Conservation (phyloP, 2,888 invertebrate genomes). For the Celastrina argiolus region DNA sequence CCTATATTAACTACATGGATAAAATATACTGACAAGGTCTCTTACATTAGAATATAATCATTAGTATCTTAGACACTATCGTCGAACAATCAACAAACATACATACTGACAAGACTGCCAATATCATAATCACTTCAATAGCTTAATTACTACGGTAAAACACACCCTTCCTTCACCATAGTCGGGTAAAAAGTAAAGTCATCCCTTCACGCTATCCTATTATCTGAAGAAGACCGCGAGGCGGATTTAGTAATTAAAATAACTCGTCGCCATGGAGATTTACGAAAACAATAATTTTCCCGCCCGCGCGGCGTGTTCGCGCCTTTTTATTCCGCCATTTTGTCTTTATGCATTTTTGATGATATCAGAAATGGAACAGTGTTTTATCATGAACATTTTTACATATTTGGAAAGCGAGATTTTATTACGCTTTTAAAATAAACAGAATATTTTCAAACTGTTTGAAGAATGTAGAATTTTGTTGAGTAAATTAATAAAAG, state of each 20-base stretch:
- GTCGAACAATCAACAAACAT: no score
- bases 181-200: background rate
- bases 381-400: slow-evolving; percentile 5
- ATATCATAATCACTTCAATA: no score
- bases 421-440: background rate
- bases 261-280: background rate
- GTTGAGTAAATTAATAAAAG: background rate
- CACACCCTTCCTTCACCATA: no score
- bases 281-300: slow-evolving; percentile 12
- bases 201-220: background rate
- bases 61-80: no score
- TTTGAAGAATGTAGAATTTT: background rate
- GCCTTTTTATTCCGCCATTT: slow-evolving; percentile 4
- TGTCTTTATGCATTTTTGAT: slow-evolving; percentile 15
- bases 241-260: background rate
- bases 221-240: background rate
- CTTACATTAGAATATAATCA: no score
- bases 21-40: no score
- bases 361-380: slow-evolving; percentile 11
- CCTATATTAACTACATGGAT: no score
- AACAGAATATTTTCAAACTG: background rate
- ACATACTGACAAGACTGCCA: no score
- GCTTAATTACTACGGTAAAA: no score
- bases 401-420: slow-evolving; percentile 8
- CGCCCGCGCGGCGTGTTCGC: background rate